Evolutionary conservation across 2,113 vertebrate species (phyloP).

Genomic region (Dicrurus megarhynchus): DNA sequence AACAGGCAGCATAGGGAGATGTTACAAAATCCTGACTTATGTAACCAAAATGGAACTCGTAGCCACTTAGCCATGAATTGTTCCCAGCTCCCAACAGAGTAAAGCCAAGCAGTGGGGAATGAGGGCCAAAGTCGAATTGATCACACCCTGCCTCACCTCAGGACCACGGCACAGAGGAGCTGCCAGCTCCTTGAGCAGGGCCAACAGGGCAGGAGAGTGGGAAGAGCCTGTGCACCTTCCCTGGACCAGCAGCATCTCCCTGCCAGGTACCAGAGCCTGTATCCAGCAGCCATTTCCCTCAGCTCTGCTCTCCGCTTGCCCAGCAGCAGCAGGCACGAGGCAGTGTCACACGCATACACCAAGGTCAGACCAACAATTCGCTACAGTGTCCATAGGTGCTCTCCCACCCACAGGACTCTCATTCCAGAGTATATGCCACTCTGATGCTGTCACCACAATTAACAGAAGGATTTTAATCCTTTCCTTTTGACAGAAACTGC

Average conservation of each 20-base stretch:
- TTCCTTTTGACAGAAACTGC: background rate
- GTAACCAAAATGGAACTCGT: background rate
- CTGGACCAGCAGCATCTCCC: background rate
- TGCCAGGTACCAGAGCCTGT: background rate
- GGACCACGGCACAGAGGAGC: accelerated
- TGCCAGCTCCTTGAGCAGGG: background rate
- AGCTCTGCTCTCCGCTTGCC: background rate
- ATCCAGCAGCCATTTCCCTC: accelerated
- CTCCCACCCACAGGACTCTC: background rate
- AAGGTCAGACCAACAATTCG: background rate
- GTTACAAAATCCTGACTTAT: background rate
- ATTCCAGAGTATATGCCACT: background rate
- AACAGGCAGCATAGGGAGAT: background rate
- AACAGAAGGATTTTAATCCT: background rate
- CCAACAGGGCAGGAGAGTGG: background rate
- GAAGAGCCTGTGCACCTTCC: background rate
- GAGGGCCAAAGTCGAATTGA: accelerated
- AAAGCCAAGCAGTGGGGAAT: background rate
- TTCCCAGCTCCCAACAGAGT: background rate
- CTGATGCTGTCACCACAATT: background rate
- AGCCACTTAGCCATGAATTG: background rate
- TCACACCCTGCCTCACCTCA: background rate
- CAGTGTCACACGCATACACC: accelerated
- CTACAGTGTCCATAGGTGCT: background rate
- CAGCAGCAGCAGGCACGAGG: no score